Evolutionary conservation across 2,888 invertebrate species (phyloP), one percentile per base, ranked within the genome.

Genomic region (Oasisia sp.): DNA sequence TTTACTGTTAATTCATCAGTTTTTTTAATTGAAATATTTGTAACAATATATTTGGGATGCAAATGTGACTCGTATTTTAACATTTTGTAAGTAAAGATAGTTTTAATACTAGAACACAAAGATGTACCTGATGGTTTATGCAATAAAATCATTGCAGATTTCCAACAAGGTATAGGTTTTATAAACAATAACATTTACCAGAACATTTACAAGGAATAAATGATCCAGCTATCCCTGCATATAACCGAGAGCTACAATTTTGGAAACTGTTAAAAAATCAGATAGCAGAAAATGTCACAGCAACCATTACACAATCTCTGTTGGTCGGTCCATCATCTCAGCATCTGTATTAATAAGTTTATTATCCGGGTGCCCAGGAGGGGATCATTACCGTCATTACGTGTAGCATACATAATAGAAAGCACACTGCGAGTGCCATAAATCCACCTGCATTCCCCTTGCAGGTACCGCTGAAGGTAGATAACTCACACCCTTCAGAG

Each of bases 301-400:
- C 74, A 74, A 27, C 74, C 74, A 74, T 74, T 74, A 74, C 27
- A 74, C 14, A 74, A 74, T 74, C 74, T 74, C 74, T 27, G 74
- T 74, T 27, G 27, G 74, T 74, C 74, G 27, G 74, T 74, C 74
- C 74, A 74, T 74, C 27, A 27, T 27, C 27, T 74, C 19, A 27
- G 74, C 27, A 19, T 74, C 74, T 74, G 74, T 74, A 74, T 74
- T 74, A 74, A 74, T 74, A 74, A 74, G 74, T 74, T 74, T 74
- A 74, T 74, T 74, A 74, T 74, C 74, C 74, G 7, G 74, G 74
- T 27, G 27, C 74, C n/a, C 74, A 74, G 7, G 74, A 74, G 27
- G 74, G 27, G 74, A n/a, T 74, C 74, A 74, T 74, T 74, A 74
- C 74, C 74, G 74, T 74, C 74, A 74, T 74, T 74, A 74, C 27